Conservation (phyloP, 2,113 vertebrate genomes). For the Turdus rufiventris region DNA sequence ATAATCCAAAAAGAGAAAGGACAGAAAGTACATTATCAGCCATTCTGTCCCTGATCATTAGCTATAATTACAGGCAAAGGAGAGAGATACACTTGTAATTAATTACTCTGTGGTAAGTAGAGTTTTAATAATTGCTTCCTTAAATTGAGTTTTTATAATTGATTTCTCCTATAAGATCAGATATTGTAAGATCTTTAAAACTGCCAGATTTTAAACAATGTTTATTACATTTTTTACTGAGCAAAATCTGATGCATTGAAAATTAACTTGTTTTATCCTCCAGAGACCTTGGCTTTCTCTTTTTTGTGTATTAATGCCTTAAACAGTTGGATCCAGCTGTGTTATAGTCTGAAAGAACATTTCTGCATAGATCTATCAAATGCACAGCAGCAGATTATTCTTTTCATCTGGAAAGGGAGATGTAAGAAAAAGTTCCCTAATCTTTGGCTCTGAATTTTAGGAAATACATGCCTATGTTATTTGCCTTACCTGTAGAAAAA, state of each 20-base stretch:
- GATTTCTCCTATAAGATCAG: not conserved
- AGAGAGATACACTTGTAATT: not conserved
- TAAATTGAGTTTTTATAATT: not conserved
- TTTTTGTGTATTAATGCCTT: not conserved
- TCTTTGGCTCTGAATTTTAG: not conserved
- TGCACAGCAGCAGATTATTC: not conserved
- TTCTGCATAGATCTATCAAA: not conserved
- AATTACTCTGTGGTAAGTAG: not conserved
- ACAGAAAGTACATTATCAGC: not conserved
- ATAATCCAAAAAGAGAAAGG: not conserved
- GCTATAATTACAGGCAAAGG: not conserved
- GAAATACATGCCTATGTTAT: not conserved
- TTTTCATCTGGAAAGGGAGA: not conserved
- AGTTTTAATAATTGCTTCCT: not conserved
- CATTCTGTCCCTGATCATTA: not conserved
- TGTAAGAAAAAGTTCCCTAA: not conserved
- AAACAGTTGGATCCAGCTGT: not conserved
- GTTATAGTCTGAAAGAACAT: not conserved
- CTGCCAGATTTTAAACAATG: not conserved
- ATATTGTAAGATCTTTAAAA: not conserved
- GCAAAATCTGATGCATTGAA: not conserved
- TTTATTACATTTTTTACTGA: not conserved
- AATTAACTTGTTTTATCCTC: not conserved
- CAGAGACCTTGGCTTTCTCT: not conserved
- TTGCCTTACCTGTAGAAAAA: too few species aligned